These are phyloP conservation scores for Orchestia grillus DNA, from an alignment of 1,140 invertebrate species.

Conservation along the genomic window DNA sequence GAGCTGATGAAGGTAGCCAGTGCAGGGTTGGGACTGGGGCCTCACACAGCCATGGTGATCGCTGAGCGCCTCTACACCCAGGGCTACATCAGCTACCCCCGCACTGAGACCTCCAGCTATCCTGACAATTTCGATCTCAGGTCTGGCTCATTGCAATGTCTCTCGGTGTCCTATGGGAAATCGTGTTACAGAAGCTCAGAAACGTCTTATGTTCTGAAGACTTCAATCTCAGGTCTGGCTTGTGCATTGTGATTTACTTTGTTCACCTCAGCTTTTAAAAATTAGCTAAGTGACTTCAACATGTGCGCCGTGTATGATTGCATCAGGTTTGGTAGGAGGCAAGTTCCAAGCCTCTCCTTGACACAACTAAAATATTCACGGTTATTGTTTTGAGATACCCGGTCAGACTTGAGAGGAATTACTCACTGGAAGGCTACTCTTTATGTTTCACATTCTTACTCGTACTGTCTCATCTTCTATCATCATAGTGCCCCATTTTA, in stretches of 20 bases:
- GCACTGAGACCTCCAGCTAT: constrained; percentile 97
- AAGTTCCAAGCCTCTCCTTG: too few relatives aligned
- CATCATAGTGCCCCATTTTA: too few relatives aligned
- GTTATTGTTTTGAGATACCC: too few relatives aligned
- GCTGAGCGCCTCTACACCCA: constrained; percentile 93
- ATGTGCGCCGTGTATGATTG: too few relatives aligned
- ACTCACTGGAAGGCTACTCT: too few relatives aligned
- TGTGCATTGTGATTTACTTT: neutral
- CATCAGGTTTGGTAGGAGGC: too few relatives aligned
- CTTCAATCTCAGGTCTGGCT: neutral
- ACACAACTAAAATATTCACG: too few relatives aligned
- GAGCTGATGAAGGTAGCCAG: constrained; percentile 96
- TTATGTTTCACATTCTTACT: too few relatives aligned
- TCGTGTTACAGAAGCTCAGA: neutral
- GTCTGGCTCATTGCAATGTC: constrained; percentile 68
- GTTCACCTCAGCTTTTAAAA: too few relatives aligned
- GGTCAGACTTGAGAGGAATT: too few relatives aligned
- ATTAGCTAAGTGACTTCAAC: too few relatives aligned
- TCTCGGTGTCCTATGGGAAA: neutral
- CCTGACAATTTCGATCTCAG: constrained; percentile 93
- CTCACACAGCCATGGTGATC: constrained; percentile 96
- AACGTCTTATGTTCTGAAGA: neutral
- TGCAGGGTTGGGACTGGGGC: constrained; percentile 92
- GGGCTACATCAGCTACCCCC: constrained; percentile 95
- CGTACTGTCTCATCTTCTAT: too few relatives aligned